Evolutionary conservation across 2,113 vertebrate species (phyloP).

Genomic region (Thamnaconus septentrionalis): DNA sequence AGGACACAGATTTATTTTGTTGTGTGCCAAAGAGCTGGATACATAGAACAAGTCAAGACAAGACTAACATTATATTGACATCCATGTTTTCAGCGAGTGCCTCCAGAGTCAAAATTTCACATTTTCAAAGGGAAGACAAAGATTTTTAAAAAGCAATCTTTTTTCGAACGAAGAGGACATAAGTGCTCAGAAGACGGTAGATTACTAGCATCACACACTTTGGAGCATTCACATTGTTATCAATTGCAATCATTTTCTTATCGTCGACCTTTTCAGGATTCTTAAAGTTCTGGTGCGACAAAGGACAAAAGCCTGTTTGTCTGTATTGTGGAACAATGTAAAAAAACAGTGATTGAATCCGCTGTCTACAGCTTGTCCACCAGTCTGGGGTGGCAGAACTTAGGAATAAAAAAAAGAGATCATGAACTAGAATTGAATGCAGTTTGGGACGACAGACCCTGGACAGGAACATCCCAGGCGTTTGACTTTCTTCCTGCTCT

Average conservation of each 20-base stretch:
- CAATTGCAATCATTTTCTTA: too few relatives aligned
- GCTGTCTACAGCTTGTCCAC: too few relatives aligned
- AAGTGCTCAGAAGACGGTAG: slow-evolving; percentile 44
- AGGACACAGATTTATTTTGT: slow-evolving; percentile 35
- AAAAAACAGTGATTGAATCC: too few relatives aligned
- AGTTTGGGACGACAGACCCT: slow-evolving; percentile 7
- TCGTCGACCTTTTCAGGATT: too few relatives aligned
- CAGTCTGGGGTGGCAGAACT: not conserved
- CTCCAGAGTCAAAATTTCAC: slow-evolving; percentile 44
- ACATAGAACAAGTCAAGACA: slow-evolving; percentile 26
- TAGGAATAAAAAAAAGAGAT: not conserved
- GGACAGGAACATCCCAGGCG: not conserved
- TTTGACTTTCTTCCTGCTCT: slow-evolving; percentile 8
- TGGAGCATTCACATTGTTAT: too few relatives aligned
- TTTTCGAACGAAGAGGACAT: not conserved
- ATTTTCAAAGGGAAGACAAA: slow-evolving; percentile 39
- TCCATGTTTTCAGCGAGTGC: slow-evolving; percentile 14
- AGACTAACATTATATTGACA: slow-evolving; percentile 14
- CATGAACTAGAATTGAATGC: slow-evolving; percentile 42
- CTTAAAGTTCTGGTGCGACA: too few relatives aligned
- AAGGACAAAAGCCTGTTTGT: too few relatives aligned
- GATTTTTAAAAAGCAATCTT: not conserved
- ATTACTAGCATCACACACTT: slow-evolving; percentile 7
- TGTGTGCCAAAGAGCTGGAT: not conserved
- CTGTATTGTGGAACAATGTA: too few relatives aligned